Evolutionary conservation across 2,113 vertebrate species (phyloP).

Genomic region (Psophia crepitans): DNA sequence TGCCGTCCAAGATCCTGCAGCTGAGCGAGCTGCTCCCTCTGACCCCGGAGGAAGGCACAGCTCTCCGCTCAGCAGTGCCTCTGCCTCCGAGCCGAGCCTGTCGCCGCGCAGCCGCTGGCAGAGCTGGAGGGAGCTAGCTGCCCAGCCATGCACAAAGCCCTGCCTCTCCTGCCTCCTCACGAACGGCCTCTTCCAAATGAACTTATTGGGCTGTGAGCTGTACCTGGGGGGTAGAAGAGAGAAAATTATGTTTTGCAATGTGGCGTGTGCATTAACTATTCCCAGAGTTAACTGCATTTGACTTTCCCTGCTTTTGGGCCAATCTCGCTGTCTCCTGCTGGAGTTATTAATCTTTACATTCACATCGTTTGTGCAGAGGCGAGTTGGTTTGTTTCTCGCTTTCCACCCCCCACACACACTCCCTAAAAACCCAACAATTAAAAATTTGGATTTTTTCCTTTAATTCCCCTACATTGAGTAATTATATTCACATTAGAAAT

Average conservation of each 20-base stretch:
- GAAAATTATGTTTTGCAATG: background rate
- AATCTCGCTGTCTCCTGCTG: background rate
- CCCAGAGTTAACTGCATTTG: background rate
- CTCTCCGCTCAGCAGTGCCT: background rate
- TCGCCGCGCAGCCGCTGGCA: background rate
- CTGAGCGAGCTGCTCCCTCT: background rate
- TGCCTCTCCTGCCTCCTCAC: background rate
- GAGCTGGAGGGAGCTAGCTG: background rate
- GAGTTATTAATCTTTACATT: background rate
- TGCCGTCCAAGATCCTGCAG: background rate
- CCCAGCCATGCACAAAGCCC: background rate
- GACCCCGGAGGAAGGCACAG: background rate
- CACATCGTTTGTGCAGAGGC: background rate
- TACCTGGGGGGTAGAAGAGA: background rate
- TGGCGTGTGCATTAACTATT: background rate
- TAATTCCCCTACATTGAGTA: constrained; percentile 46
- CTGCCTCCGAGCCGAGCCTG: background rate
- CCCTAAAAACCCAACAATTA: constrained; percentile 43
- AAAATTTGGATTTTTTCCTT: background rate
- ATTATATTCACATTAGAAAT: constrained; percentile 77
- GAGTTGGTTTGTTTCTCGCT: background rate
- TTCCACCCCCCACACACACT: background rate
- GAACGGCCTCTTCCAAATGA: background rate
- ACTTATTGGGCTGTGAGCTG: background rate
- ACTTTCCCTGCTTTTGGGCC: background rate